phyloP scores from a whole-genome alignment of 1,140 invertebrate species.

The Gryllus bimaculatus region DNA sequence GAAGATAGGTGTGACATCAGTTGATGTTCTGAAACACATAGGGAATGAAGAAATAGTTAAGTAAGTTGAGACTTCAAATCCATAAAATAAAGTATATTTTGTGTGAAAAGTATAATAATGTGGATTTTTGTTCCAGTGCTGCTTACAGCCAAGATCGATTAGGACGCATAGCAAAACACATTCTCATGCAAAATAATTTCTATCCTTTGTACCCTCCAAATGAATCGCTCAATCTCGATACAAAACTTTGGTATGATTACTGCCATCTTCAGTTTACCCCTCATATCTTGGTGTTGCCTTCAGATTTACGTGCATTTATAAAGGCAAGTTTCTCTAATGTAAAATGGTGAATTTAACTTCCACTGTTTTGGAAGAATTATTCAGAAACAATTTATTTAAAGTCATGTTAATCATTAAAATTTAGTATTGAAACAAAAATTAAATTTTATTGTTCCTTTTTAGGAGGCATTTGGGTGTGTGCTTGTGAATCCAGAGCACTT shows the following conservation, averaged over 20 bases:
- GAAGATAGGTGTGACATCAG: conserved; percentile 65
- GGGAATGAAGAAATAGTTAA: conserved; percentile 58
- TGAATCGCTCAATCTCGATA: conserved; percentile 56
- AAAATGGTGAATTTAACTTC: neutral
- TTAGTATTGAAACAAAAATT: neutral
- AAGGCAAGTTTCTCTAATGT: conserved; percentile 43
- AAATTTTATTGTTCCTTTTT: conserved; percentile 27
- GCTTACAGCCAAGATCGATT: conserved; percentile 30
- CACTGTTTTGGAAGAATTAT: neutral
- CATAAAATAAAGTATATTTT: neutral
- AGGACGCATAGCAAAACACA: conserved; percentile 57
- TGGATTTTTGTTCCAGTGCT: neutral
- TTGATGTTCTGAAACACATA: conserved; percentile 72
- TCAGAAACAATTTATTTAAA: neutral
- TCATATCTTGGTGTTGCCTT: conserved; percentile 74
- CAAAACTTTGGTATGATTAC: conserved; percentile 54
- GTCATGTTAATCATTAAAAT: neutral
- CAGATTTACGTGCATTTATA: conserved; percentile 71
- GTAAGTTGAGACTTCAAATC: conserved; percentile 9
- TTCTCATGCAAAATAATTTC: conserved; percentile 67
- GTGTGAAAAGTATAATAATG: neutral
- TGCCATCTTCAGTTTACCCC: conserved; percentile 58
- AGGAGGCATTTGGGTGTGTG: conserved; percentile 64
- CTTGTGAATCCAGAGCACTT: conserved; percentile 78
- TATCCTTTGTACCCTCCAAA: conserved; percentile 73